Percentiles rank a stretch among this genome's conserved stretches.
These are phyloP conservation scores for Poeciliopsis retropinna DNA, from an alignment of 2,113 vertebrate species.

Conservation along the genomic window DNA sequence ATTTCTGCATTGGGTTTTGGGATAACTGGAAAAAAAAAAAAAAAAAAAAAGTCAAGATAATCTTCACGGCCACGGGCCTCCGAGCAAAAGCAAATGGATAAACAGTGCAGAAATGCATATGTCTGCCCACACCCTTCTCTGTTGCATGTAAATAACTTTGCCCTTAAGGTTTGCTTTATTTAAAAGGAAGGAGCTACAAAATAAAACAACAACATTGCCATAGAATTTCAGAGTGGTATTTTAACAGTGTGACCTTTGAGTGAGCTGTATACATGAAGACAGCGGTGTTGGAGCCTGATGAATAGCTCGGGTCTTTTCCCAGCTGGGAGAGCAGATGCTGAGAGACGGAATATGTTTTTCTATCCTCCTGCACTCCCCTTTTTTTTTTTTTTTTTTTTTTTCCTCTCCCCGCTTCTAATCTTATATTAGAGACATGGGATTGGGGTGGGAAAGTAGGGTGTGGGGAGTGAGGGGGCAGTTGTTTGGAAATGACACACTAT, in stretches of 20 bases:
- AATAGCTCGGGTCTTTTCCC: conserved; percentile 77
- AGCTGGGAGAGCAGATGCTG: conserved; percentile 82
- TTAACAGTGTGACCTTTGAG: conserved; percentile 79
- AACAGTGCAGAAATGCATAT: conserved; percentile 57
- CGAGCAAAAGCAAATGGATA: conserved; percentile 58
- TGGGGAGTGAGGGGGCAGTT: conserved; percentile 4
- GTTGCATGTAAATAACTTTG: conserved; percentile 68
- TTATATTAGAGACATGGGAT: conserved; percentile 66
- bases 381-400: background rate
- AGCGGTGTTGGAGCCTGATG: conserved; percentile 71
- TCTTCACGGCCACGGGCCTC: conserved; percentile 31
- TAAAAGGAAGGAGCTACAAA: conserved; percentile 46
- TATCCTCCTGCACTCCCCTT: conserved; percentile 57
- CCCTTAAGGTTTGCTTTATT: conserved; percentile 62
- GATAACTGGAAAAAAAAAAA: conserved; percentile 31
- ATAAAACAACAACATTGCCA: conserved; percentile 57
- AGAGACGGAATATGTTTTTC: conserved; percentile 63
- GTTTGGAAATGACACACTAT: conserved; percentile 76
- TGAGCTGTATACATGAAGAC: conserved; percentile 76
- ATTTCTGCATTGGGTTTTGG: conserved; percentile 10
- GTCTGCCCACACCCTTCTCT: conserved; percentile 43
- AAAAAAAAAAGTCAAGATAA: conserved; percentile 12
- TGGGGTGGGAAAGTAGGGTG: background rate
- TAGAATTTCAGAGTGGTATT: conserved; percentile 72
- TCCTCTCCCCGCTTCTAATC: conserved; percentile 63